Evolutionary conservation across 2,113 vertebrate genomes (phyloP).

Genomic region (Callipepla squamata): DNA sequence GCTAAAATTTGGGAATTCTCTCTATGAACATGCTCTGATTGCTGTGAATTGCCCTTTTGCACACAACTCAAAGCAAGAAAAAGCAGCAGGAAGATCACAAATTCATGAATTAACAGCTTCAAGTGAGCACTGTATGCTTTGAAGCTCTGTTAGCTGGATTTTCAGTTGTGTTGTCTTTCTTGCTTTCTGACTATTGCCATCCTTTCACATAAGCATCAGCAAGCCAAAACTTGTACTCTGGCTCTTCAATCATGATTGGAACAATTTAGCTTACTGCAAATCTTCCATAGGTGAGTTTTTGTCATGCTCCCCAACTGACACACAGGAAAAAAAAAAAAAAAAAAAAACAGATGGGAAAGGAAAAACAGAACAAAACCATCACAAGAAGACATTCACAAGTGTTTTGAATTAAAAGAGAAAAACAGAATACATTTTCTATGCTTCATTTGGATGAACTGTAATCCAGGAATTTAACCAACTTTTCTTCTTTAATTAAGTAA

Average conservation of each 20-base stretch:
- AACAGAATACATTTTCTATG: background rate
- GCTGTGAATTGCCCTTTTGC: background rate
- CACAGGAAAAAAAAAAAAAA: too few relatives aligned
- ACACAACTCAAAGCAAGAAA: background rate
- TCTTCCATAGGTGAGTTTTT: background rate
- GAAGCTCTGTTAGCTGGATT: background rate
- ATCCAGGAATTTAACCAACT: background rate
- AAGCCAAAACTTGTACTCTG: background rate
- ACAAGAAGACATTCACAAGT: background rate
- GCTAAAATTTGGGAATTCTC: background rate
- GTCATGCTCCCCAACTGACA: background rate
- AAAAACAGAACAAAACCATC: fast-evolving
- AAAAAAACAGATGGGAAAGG: too few relatives aligned
- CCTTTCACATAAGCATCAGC: background rate
- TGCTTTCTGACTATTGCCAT: background rate
- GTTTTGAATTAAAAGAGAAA: background rate
- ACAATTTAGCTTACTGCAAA: background rate
- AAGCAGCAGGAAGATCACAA: background rate
- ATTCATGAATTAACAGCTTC: background rate
- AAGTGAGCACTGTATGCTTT: background rate
- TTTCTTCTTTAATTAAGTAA: background rate
- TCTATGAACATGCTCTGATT: background rate
- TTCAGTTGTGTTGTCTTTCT: background rate
- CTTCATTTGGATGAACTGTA: background rate
- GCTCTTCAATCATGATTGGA: background rate